A percentile compares a stretch with the other conserved stretches of the same genome.
phyloP scores from a whole-genome alignment of 1,140 invertebrate genomes.

The Homarus americanus region DNA sequence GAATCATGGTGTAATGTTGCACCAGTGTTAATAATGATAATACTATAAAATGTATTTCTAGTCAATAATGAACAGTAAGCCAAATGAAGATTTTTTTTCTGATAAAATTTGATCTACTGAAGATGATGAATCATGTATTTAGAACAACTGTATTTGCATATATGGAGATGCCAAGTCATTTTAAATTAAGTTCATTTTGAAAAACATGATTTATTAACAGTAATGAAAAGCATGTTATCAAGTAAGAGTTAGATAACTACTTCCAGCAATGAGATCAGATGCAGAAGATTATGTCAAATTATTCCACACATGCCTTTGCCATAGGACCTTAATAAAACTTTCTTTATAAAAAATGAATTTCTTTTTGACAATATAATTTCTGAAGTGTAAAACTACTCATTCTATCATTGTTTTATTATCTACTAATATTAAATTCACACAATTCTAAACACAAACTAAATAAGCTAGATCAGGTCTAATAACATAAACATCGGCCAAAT shows the following conservation, averaged over 20 bases:
- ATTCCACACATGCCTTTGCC: neutral
- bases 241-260: neutral
- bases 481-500: neutral
- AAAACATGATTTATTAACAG: neutral
- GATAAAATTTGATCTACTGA: neutral
- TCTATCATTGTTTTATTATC: neutral
- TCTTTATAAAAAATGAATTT: neutral
- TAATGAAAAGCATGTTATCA: neutral
- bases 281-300: neutral
- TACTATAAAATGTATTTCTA: neutral
- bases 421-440: neutral
- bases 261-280: conserved; percentile 1
- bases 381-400: neutral
- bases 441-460: conserved; percentile 15
- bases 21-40: no score
- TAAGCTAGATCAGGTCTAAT: conserved; percentile 2
- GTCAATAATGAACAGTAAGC: neutral
- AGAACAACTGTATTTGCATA: neutral
- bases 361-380: neutral
- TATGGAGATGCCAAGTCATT: no score
- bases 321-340: no score
- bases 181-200: no score
- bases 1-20: no score
- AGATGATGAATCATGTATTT: neutral
- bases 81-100: neutral